These are phyloP conservation scores for Pristionchus pacificus DNA, from an alignment of 1,140 invertebrate species.

Conservation along the genomic window DNA sequence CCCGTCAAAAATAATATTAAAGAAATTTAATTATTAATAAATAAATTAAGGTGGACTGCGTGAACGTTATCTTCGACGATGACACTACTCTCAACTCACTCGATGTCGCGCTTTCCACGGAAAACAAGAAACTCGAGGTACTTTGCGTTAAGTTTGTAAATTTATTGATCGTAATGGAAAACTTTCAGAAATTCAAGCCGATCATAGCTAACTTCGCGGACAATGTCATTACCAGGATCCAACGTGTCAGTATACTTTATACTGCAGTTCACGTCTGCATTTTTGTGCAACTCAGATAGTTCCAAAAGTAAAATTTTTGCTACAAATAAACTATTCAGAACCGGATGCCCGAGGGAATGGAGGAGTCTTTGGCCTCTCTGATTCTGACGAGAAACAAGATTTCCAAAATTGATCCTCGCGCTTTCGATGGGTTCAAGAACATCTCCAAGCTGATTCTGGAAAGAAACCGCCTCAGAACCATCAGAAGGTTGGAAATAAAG, in stretches of 20 bases:
- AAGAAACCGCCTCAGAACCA: not conserved
- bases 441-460: not conserved
- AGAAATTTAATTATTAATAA: no score
- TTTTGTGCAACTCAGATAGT: no score
- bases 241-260: not conserved
- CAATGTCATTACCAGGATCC: not conserved
- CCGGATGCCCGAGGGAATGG: not conserved
- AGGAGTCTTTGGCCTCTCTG: not conserved
- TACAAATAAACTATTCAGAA: not conserved
- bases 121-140: not conserved
- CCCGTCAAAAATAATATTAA: no score
- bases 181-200: not conserved
- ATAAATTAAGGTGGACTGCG: not conserved
- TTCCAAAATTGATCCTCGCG: not conserved
- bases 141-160: not conserved
- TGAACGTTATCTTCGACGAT: not conserved
- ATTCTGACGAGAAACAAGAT: not conserved
- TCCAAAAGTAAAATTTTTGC: not conserved
- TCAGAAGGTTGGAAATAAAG: not conserved
- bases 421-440: not conserved
- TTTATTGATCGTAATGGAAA: not conserved
- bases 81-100: not conserved
- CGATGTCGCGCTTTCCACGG: no score
- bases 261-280: no score
- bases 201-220: not conserved